Base-by-base conservation (phyloP, 2,797 vertebrate species). In the Tapera naevia region DNA sequence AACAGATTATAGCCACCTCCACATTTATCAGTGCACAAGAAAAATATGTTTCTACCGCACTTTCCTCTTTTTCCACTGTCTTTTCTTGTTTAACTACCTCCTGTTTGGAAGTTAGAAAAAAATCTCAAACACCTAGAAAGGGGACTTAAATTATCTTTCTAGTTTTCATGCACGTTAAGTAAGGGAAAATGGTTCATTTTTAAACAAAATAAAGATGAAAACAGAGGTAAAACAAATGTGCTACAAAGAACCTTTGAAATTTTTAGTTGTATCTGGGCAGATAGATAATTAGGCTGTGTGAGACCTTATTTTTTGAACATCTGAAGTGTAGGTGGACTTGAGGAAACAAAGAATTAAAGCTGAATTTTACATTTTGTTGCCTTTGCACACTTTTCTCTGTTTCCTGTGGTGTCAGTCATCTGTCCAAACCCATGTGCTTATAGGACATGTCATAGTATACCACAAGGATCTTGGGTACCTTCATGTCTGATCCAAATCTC, bases 261-360 rank as follows among this genome's bases (percentile, higher is more conserved):
- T n/a, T 7, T 35, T 87, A 10, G 39, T 33, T 88, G 4, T 56
- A 50, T 88, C 58, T 84, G 41, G 37, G 28, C 50, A 86, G 75
- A 80, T 15, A 88, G 48, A 89, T 88, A 91, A 86, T 94, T 84
- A 82, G 15, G 13, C 66, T 75, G 16, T 30, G 78, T 28, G 79
- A 67, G 35, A 82, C 32, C 32, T 92, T 80, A 64, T 78, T 73
- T 93, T 88, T 82, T 88, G 58, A 96, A 71, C 85, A 95, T 91
- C 89, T 96, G 94, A 92, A 81, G 73, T 88, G 92, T 96, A 92
- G 94, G 70, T 93, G 89, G 91, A 75, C 60, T 94, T 88, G 13
- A 81, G 48, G 53, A 96, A 94, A 90, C 66, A 96, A 91, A 96
- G 13, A 15, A 73, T 80, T 91, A 84, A 91, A 91, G 41, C 35